Evolutionary conservation across 2,797 vertebrate genomes (phyloP).

Genomic region (Catostomus latipinnis): DNA sequence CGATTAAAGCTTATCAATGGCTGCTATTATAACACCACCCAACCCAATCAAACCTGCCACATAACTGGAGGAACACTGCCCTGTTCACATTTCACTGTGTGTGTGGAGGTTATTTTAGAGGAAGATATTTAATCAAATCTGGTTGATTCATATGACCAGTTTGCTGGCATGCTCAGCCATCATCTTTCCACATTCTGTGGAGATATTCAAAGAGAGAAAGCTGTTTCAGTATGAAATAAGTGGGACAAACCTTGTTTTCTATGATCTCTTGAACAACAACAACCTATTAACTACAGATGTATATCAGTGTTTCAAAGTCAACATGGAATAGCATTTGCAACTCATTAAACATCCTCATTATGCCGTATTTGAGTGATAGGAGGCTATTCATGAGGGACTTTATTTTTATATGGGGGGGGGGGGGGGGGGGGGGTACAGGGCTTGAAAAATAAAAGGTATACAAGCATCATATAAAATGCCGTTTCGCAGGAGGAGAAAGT

Average conservation of each 20-base stretch:
- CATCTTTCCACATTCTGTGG: constrained; percentile 9
- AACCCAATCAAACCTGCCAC: constrained; percentile 39
- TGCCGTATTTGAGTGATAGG: too few species aligned
- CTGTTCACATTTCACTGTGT: constrained; percentile 4
- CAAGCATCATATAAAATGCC: too few species aligned
- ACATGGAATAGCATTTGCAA: neutral
- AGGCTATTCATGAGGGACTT: neutral
- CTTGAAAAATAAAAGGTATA: too few species aligned
- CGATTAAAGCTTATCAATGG: constrained; percentile 46
- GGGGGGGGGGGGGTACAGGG: too few species aligned
- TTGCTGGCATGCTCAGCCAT: constrained; percentile 33
- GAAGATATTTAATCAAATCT: constrained; percentile 48
- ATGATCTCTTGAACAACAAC: neutral
- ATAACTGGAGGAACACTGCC: constrained; percentile 27
- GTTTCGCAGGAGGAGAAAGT: too few species aligned
- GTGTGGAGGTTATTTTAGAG: constrained; percentile 17
- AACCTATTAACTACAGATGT: neutral
- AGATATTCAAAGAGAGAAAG: neutral
- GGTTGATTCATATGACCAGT: constrained; percentile 44
- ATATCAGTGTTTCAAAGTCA: neutral
- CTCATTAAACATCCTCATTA: too few species aligned
- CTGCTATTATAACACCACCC: constrained; percentile 53
- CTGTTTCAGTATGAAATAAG: neutral
- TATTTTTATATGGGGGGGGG: too few species aligned
- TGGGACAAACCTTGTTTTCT: neutral